Percentiles rank a stretch among this genome's conserved stretches.
Conservation (phyloP, 2,888 invertebrate species). For the Chrysolina oricalcia region DNA sequence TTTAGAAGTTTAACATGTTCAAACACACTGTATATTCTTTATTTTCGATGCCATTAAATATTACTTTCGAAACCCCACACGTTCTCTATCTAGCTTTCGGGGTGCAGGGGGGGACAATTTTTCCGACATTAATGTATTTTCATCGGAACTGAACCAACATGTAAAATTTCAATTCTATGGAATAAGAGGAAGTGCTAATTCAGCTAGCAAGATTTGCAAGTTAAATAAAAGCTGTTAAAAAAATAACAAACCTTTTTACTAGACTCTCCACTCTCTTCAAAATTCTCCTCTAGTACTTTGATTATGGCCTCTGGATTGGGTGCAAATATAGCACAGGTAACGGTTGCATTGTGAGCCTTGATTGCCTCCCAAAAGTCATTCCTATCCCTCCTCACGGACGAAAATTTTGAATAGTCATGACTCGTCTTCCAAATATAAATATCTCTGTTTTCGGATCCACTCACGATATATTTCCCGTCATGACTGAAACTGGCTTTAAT, state of each 20-base stretch:
- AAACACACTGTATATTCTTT: too few species aligned
- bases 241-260: conserved; percentile 56
- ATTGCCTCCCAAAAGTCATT: conserved; percentile 99
- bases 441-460: conserved; percentile 94
- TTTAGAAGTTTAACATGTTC: too few species aligned
- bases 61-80: too few species aligned
- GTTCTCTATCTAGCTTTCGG: too few species aligned
- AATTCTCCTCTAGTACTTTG: conserved; percentile 77
- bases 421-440: conserved; percentile 99
- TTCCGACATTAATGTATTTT: too few species aligned
- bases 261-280: conserved; percentile 39
- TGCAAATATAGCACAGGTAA: conserved; percentile 98
- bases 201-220: too few species aligned
- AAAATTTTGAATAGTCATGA: conserved; percentile 96
- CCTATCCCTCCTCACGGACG: conserved; percentile 91
- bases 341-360: conserved; percentile 95
- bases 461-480: conserved; percentile 77
- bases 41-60: too few species aligned
- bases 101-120: too few species aligned
- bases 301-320: conserved; percentile 96
- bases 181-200: too few species aligned
- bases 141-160: too few species aligned
- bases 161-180: too few species aligned
- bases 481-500: conserved; percentile 98
- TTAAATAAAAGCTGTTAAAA: too few species aligned